phyloP scores from a whole-genome alignment of 2,888 invertebrate genomes.

The Salticus scenicus region DNA sequence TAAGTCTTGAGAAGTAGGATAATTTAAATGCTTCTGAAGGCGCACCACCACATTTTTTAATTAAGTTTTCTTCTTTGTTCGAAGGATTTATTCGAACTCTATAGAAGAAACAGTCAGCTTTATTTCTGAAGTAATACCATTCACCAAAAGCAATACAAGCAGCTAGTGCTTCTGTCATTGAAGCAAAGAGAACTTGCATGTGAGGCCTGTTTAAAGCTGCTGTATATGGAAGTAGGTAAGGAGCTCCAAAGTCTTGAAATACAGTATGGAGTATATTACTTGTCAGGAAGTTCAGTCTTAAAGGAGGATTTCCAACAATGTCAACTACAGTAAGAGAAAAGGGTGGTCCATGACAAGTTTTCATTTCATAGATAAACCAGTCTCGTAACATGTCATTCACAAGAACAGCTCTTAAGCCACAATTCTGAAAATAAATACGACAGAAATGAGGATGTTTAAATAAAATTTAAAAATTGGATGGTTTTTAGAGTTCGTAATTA shows the following conservation, averaged over 20 bases:
- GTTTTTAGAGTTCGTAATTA: too few relatives aligned
- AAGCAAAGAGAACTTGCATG: constrained; percentile 16
- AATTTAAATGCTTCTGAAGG: constrained; percentile 24
- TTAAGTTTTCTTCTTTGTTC: not conserved
- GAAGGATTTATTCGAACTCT: constrained; percentile 15
- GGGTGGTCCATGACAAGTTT: not conserved
- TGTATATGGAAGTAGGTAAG: not conserved
- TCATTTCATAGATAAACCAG: constrained; percentile 12
- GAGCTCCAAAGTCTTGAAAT: not conserved
- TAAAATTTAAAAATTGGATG: too few relatives aligned
- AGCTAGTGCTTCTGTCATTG: constrained; percentile 43
- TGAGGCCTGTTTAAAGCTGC: not conserved
- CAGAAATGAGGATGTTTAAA: too few relatives aligned
- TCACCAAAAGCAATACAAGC: constrained; percentile 27
- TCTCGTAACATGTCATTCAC: constrained; percentile 14
- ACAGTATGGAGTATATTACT: not conserved
- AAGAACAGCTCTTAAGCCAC: not conserved
- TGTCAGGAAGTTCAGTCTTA: not conserved
- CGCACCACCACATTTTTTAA: not conserved
- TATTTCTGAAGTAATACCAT: not conserved
- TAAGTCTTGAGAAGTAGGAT: constrained; percentile 41
- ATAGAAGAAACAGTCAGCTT: not conserved
- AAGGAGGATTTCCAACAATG: not conserved
- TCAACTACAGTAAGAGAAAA: constrained; percentile 13
- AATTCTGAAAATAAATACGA: not conserved